These are phyloP conservation scores for Boloria selene DNA, from an alignment of 2,888 invertebrate species.

Conservation along the genomic window DNA sequence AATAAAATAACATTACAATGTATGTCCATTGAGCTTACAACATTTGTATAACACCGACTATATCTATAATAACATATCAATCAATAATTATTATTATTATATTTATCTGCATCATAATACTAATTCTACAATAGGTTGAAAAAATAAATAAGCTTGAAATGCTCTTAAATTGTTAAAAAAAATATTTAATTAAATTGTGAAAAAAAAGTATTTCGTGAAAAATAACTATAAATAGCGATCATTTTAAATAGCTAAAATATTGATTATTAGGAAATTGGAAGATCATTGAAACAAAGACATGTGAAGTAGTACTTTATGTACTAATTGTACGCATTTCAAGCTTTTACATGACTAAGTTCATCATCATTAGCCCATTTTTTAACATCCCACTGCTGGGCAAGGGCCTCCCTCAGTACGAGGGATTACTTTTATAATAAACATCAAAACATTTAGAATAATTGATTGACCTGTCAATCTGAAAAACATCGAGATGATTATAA, in stretches of 20 bases:
- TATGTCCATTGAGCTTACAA: conserved; percentile 29
- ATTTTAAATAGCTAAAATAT: too few relatives aligned
- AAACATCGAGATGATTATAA: too few relatives aligned
- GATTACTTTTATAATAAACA: too few relatives aligned
- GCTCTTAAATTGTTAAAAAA: conserved; percentile 11
- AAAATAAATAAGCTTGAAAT: conserved; percentile 23
- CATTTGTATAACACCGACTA: conserved; percentile 24
- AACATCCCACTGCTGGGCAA: too few relatives aligned
- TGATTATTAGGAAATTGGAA: not conserved
- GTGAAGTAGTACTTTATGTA: not conserved
- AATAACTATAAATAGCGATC: too few relatives aligned
- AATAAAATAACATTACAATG: conserved; percentile 1
- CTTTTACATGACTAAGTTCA: conserved; percentile 7
- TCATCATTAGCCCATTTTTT: not conserved
- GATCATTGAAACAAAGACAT: not conserved
- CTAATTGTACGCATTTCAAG: conserved; percentile 28
- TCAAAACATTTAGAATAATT: too few relatives aligned
- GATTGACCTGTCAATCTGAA: too few relatives aligned
- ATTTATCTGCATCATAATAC: conserved; percentile 9
- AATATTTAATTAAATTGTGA: too few relatives aligned
- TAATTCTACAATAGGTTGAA: conserved; percentile 2
- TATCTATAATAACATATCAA: conserved; percentile 4
- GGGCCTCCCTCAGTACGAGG: too few relatives aligned
- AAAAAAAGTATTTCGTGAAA: not conserved
- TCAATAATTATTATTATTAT: conserved; percentile 21